Evolutionary conservation across 2,113 vertebrate genomes (phyloP), one percentile per base, ranked within the genome.

Genomic region (Cyprinus carpio): DNA sequence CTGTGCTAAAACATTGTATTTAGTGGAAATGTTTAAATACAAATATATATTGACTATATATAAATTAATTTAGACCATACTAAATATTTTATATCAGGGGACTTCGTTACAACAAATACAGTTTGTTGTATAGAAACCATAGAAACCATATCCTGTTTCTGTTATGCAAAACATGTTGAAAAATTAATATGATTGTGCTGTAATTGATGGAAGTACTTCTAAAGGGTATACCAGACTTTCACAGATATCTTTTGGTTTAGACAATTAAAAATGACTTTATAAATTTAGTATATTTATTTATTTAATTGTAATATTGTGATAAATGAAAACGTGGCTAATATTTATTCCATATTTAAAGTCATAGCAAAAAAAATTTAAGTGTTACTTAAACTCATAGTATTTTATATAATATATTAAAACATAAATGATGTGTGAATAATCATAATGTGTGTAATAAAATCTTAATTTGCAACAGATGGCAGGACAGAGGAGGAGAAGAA

Each of bases 401-500:
- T 16, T 75, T 40, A 37, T 71, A 9, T 9, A 23, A 5, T 71
- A 20, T 71, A 72, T 37, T 40, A 12, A 23, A 23, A 72, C 10
- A 6, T 6, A 4, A 43, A n/a, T 72, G 0, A 13, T 43, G 20
- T 37, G 23, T 60, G 7, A 40, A n/a, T 37, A 75, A 27, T 49
- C 23, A 6, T 46, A 46, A 49, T 27, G n/a, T 27, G 43, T 12
- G 54, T 10, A 15, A 40, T 25, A 11, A 81, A 29, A 29, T 79
- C 34, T 6, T 1, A 15, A 4, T 5, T 85, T 11, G 58, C 90
- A 62, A n/a, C 91, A 99, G 97, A 92, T 77, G 85, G 95, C 90
- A 94, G 93, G 89, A 95, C 95, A 87, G 96, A 98, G 10, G 95
- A 98, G 82, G 96, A 98, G 88, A 94, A 95, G 75, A 98, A 97